Percentiles rank a stretch among this genome's conserved stretches.
Conservation (phyloP, 2,113 vertebrate species). For the Chlamydotis undulata region DNA sequence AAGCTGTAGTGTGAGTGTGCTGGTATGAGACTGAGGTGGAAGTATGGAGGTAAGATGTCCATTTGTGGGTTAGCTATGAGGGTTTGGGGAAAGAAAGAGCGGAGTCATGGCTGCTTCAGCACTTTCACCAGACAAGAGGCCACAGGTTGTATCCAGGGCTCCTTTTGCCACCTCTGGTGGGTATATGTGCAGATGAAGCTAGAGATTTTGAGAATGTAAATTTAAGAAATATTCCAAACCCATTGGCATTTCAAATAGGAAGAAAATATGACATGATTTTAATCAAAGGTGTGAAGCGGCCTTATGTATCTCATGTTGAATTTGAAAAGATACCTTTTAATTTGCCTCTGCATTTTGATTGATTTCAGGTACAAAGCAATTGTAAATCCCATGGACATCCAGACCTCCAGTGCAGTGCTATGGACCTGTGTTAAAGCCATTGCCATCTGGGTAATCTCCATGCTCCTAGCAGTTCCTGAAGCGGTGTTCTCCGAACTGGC, state of each 20-base stretch:
- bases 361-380: slow-evolving; percentile 91
- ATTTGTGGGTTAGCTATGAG: not conserved
- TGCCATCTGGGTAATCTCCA: slow-evolving; percentile 89
- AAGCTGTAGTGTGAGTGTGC: not conserved
- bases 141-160: not conserved
- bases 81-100: not conserved
- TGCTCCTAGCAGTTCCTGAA: slow-evolving; percentile 89
- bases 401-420: slow-evolving; percentile 85
- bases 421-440: slow-evolving; percentile 88
- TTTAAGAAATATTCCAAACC: not conserved
- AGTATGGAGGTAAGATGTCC: not conserved
- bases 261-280: not conserved
- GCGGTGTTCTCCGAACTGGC: slow-evolving; percentile 91
- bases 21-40: not conserved
- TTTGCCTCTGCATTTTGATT: not conserved
- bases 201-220: not conserved
- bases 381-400: slow-evolving; percentile 97
- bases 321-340: not conserved
- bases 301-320: not conserved
- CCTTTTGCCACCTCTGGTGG: not conserved
- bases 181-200: not conserved
- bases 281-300: not conserved
- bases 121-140: not conserved
- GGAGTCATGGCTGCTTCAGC: not conserved
- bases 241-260: not conserved